Base-by-base conservation (phyloP, 2,113 vertebrate genomes). In the Hippolais icterina region DNA sequence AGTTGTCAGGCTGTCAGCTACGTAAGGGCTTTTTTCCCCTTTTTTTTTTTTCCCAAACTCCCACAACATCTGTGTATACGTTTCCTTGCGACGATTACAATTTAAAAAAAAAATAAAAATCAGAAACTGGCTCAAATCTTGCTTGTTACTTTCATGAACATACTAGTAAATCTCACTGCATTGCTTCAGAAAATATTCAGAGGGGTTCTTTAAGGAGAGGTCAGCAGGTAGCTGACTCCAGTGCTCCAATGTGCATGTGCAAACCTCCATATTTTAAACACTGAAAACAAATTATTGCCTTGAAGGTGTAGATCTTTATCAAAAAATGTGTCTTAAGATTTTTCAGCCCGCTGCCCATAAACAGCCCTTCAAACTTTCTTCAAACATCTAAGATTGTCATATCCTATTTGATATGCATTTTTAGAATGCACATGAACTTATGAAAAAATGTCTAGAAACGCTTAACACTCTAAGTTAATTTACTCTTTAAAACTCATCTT, bases 1-100 rank as follows among this genome's bases (percentile, higher is more conserved):
- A 98, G 97, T 96, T 96, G 98, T 97, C 94, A 53, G 96, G 92
- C 98, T 98, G 98, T 97, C 97, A 97, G 97, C 97, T 96, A 97
- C 89, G 90, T 94, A 96, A 82, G 84, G 89, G 81, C 72, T 91
- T 87, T 91, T 89, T 64, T 47, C 25, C 19, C 5, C 6, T 1
- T 4, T 74, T 79, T 44, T 57, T 39, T 56, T 8, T 8, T 13
- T 19, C 57, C 60, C 63, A 90, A 96, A 95, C 93, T 97, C 97
- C 98, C 97, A 93, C 59, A 83, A 98, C 97, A 98, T 98, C 97
- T 98, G 97, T 97, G 98, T 97, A 92, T 97, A 95, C 31, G 68
- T 97, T 95, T 96, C 65, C 85, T 92, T 57, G 15, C 46, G 49
- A 42, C 2, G 8, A 25, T 46, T 57, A 20, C 63, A 94, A 94